Conservation (phyloP, 2,888 invertebrate genomes). For the Molanna angustata region DNA sequence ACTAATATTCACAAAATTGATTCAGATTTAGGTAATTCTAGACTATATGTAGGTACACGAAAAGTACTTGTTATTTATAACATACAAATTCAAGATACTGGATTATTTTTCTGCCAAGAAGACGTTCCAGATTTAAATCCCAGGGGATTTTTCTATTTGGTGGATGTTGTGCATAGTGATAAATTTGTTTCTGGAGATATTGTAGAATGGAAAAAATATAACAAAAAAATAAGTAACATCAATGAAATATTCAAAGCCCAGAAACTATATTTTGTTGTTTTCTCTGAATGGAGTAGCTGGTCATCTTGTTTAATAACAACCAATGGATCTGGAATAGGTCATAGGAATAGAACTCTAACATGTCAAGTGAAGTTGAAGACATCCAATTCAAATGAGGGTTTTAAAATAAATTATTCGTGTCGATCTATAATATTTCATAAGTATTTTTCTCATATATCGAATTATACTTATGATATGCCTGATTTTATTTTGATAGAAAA, state of each 20-base stretch:
- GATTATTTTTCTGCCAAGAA: constrained; percentile 17
- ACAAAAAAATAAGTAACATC: constrained; percentile 1
- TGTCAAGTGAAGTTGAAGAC: constrained; percentile 8
- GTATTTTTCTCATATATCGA: constrained; percentile 2
- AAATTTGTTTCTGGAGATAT: not conserved
- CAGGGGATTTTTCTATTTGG: constrained; percentile 7
- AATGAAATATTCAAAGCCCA: constrained; percentile 3
- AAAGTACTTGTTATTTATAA: constrained; percentile 4
- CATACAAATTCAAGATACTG: constrained; percentile 15
- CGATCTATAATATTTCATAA: constrained; percentile 13
- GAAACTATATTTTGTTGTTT: constrained; percentile 6
- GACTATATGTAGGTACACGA: not conserved
- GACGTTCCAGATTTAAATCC: constrained; percentile 4
- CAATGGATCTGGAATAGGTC: not conserved
- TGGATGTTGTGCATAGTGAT: constrained; percentile 9
- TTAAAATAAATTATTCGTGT: constrained; percentile 15
- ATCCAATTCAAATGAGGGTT: not conserved
- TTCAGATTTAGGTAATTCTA: not conserved
- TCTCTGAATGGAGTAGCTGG: constrained; percentile 18
- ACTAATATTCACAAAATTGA: not conserved
- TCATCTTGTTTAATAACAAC: not conserved
- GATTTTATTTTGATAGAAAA: constrained; percentile 11
- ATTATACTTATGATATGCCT: constrained; percentile 6
- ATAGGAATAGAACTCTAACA: not conserved
- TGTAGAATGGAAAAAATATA: constrained; percentile 2